Conservation (phyloP, 2,797 vertebrate genomes). For the Basileuterus tristriatus region DNA sequence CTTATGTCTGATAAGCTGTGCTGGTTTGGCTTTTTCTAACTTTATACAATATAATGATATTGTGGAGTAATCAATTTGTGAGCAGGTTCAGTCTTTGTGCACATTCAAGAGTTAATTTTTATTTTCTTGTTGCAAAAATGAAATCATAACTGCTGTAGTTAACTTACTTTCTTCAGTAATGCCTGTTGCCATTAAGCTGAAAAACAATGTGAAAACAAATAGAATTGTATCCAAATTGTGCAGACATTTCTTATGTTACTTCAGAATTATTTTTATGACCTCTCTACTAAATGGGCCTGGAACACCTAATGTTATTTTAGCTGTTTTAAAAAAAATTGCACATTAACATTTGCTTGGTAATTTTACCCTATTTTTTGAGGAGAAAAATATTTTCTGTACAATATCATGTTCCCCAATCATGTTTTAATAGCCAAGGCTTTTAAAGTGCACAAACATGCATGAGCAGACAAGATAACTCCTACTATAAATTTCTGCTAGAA, state of each 20-base stretch:
- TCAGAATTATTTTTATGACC: slow-evolving; percentile 18
- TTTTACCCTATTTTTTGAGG: not conserved
- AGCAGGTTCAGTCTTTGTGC: not conserved
- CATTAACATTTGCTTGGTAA: not conserved
- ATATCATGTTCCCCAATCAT: not conserved
- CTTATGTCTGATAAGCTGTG: not conserved
- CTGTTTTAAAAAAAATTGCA: not conserved
- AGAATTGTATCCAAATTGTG: slow-evolving; percentile 6
- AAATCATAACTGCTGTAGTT: not conserved
- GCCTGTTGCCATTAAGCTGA: not conserved
- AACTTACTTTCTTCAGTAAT: not conserved
- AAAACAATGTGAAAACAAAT: not conserved
- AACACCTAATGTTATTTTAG: slow-evolving; percentile 34
- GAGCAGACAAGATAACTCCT: not conserved
- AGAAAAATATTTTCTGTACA: not conserved
- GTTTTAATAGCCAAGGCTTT: not conserved
- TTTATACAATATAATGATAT: not conserved
- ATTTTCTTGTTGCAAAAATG: not conserved
- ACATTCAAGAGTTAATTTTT: not conserved
- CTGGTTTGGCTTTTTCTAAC: not conserved
- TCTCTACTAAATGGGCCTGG: not conserved
- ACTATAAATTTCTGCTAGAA: not conserved
- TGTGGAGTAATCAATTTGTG: not conserved
- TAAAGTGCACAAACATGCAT: not conserved
- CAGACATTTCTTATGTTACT: not conserved